Evolutionary conservation across 1,140 invertebrate genomes (phyloP).

Genomic region (Pomacea maculata): DNA sequence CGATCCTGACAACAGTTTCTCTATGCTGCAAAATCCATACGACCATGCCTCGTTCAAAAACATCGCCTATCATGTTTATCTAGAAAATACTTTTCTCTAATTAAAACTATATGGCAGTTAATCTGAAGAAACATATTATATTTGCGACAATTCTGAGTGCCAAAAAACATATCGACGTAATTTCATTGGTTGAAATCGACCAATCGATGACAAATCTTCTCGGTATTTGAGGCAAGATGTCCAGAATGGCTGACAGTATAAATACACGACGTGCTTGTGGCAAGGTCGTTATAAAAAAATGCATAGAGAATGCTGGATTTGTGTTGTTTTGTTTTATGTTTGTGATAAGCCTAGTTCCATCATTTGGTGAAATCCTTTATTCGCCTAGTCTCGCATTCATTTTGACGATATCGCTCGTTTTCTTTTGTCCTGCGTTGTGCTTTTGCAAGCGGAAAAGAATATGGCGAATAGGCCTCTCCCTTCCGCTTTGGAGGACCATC

Average conservation of each 20-base stretch:
- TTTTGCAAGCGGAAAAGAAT: background rate
- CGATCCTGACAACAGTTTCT: too few relatives aligned
- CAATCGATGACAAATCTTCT: conserved; percentile 21
- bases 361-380: background rate
- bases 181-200: conserved; percentile 42
- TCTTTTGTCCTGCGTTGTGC: background rate
- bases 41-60: too few relatives aligned
- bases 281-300: conserved; percentile 36
- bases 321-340: background rate
- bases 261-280: conserved; percentile 50
- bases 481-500: background rate
- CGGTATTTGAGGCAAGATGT: conserved; percentile 47
- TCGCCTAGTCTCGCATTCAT: background rate
- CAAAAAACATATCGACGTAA: too few relatives aligned
- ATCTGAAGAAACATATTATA: too few relatives aligned
- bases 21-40: too few relatives aligned
- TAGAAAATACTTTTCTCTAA: too few relatives aligned
- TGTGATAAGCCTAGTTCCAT: background rate
- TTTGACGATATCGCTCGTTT: background rate
- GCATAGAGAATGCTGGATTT: conserved; percentile 22
- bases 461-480: conserved; percentile 2
- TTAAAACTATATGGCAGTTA: too few relatives aligned
- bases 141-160: too few relatives aligned
- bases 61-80: too few relatives aligned
- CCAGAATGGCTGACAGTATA: conserved; percentile 64